These are phyloP conservation scores for Nephrocerus scutellatus DNA, from an alignment of 2,888 invertebrate species.

Conservation along the genomic window DNA sequence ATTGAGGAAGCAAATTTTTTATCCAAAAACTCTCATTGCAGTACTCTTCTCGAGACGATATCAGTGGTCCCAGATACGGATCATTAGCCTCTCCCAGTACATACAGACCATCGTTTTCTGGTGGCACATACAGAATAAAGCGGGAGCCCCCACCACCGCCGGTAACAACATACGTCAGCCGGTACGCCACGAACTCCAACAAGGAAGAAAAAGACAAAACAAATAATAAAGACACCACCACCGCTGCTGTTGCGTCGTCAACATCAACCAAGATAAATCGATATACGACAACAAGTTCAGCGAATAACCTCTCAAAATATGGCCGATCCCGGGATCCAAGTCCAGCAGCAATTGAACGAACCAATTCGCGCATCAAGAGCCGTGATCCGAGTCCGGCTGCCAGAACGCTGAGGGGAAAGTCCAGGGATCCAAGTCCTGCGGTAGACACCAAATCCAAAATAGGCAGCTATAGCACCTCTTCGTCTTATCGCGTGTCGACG, in stretches of 20 bases:
- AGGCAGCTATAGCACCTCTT: slow-evolving; percentile 23
- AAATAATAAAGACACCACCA: slow-evolving; percentile 27
- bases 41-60: slow-evolving; percentile 42
- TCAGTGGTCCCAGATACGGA: slow-evolving; percentile 34
- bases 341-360: slow-evolving; percentile 40
- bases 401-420: slow-evolving; percentile 37
- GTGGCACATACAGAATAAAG: slow-evolving; percentile 46
- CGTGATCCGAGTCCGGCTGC: slow-evolving; percentile 54
- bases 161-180: slow-evolving; percentile 38
- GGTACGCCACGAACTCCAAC: slow-evolving; percentile 29
- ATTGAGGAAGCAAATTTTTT: background rate
- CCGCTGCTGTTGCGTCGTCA: slow-evolving; percentile 18
- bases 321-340: slow-evolving; percentile 43
- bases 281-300: slow-evolving; percentile 26
- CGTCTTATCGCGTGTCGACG: slow-evolving; percentile 29
- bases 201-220: slow-evolving; percentile 22
- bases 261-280: slow-evolving; percentile 31
- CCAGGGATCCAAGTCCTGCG: slow-evolving; percentile 52
- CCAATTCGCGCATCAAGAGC: slow-evolving; percentile 41
- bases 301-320: slow-evolving; percentile 34
- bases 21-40: slow-evolving; percentile 18
- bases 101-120: slow-evolving; percentile 47
- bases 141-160: slow-evolving; percentile 35
- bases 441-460: slow-evolving; percentile 38
- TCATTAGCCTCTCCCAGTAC: slow-evolving; percentile 41